These are phyloP conservation scores for Myrmophylax atrothorax DNA, from an alignment of 2,113 vertebrate genomes.

Conservation along the genomic window DNA sequence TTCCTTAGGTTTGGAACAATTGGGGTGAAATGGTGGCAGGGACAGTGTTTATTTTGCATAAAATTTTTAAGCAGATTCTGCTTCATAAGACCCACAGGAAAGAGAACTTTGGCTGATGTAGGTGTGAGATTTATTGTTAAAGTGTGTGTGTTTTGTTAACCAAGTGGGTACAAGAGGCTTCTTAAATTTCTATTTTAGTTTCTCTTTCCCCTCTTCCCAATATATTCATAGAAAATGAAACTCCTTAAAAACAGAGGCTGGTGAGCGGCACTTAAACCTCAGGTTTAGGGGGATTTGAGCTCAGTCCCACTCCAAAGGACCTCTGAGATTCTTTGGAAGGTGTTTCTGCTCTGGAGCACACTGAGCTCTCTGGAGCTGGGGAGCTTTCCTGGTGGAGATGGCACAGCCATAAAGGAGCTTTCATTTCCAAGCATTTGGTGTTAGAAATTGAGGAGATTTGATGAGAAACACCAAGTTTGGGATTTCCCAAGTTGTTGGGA, in stretches of 20 bases:
- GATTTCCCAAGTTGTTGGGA: background rate
- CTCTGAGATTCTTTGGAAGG: background rate
- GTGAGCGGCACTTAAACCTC: background rate
- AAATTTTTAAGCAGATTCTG: background rate
- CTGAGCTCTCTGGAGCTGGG: background rate
- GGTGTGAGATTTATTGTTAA: background rate
- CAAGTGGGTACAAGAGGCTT: background rate
- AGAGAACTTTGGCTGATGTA: background rate
- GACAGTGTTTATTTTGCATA: background rate
- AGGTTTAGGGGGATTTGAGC: background rate
- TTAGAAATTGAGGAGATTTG: background rate
- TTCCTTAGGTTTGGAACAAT: background rate
- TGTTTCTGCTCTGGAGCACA: background rate
- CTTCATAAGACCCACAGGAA: background rate
- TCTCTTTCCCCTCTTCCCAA: background rate
- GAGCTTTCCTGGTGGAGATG: background rate
- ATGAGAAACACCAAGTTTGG: background rate
- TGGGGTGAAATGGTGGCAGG: background rate
- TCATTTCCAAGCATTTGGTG: background rate
- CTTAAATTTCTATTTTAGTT: background rate
- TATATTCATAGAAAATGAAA: background rate
- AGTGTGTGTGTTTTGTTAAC: rapidly evolving
- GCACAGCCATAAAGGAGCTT: background rate
- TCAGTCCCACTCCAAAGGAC: background rate
- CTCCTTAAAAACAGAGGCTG: background rate